Percentiles rank a stretch among this genome's conserved stretches.
These are phyloP conservation scores for Xenops minutus DNA, from an alignment of 2,797 vertebrate species.

Conservation along the genomic window DNA sequence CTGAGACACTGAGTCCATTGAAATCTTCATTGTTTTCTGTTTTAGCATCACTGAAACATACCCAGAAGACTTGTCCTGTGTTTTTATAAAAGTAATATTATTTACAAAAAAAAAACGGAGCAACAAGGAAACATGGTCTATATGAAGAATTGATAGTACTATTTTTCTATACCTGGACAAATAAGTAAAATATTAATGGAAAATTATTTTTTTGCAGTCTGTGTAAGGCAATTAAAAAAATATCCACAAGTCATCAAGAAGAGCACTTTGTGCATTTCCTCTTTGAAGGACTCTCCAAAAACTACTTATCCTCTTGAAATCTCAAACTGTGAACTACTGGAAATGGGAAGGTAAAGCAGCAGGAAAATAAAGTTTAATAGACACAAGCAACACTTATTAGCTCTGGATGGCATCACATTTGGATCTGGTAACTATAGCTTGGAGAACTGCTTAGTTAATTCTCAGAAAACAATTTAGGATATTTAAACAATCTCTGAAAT, in stretches of 20 bases:
- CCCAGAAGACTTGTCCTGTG: accelerated
- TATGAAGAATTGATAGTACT: not conserved
- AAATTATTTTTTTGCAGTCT: not conserved
- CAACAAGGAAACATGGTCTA: not conserved
- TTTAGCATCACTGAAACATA: not conserved
- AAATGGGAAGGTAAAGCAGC: not conserved
- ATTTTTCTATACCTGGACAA: not conserved
- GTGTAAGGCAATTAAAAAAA: not conserved
- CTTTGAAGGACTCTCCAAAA: not conserved
- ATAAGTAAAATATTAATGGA: not conserved
- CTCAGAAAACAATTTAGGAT: not conserved
- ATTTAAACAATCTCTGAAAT: not conserved
- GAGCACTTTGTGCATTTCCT: not conserved
- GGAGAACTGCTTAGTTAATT: not conserved
- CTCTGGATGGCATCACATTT: not conserved
- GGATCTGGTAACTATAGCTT: not conserved
- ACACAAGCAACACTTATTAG: not conserved
- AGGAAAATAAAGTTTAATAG: not conserved
- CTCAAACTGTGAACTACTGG: not conserved
- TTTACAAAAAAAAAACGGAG: not conserved
- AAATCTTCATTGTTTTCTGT: not conserved
- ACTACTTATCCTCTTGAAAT: not conserved
- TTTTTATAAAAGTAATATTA: not conserved
- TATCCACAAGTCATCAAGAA: not conserved
- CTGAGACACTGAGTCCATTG: not conserved